These are phyloP conservation scores for Platygyra sinensis DNA, from an alignment of 64 coral and sea anemone genomes.

Conservation along the genomic window DNA sequence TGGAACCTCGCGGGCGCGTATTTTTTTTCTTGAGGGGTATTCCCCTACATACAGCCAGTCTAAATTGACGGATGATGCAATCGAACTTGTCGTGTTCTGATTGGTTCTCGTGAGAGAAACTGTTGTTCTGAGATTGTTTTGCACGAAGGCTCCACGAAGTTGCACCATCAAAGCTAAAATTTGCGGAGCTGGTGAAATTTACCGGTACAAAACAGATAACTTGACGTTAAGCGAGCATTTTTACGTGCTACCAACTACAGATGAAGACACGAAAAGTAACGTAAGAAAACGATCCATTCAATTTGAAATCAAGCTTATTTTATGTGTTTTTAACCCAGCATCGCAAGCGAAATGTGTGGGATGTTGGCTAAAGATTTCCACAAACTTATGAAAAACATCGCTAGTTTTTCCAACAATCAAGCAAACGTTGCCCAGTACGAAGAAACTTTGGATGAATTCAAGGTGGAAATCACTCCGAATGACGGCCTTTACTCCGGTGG, in stretches of 20 bases:
- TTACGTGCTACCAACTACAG: neutral
- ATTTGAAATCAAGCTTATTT: neutral
- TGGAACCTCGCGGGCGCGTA: neutral
- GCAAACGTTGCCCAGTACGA: conserved; percentile 62
- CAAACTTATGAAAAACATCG: conserved; percentile 71
- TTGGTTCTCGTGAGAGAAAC: conserved; percentile 29
- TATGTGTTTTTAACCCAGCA: neutral
- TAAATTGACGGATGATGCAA: conserved; percentile 3
- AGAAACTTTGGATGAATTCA: conserved; percentile 69
- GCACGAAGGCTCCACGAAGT: conserved; percentile 21
- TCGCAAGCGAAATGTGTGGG: conserved; percentile 54
- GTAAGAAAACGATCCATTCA: neutral
- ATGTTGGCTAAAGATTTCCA: conserved; percentile 70
- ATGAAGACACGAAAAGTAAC: neutral
- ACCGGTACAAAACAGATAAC: neutral
- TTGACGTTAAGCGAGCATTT: neutral
- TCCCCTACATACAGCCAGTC: neutral
- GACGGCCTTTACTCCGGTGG: conserved; percentile 77
- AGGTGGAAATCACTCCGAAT: conserved; percentile 74
- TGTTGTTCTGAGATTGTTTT: neutral
- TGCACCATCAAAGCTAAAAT: conserved; percentile 39
- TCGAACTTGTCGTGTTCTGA: conserved; percentile 14
- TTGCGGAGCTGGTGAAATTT: conserved; percentile 30
- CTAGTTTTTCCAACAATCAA: conserved; percentile 77
- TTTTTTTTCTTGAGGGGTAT: conserved; percentile 16